These are phyloP conservation scores for Gadus chalcogrammus DNA, from an alignment of 2,113 vertebrate genomes.

Conservation along the genomic window DNA sequence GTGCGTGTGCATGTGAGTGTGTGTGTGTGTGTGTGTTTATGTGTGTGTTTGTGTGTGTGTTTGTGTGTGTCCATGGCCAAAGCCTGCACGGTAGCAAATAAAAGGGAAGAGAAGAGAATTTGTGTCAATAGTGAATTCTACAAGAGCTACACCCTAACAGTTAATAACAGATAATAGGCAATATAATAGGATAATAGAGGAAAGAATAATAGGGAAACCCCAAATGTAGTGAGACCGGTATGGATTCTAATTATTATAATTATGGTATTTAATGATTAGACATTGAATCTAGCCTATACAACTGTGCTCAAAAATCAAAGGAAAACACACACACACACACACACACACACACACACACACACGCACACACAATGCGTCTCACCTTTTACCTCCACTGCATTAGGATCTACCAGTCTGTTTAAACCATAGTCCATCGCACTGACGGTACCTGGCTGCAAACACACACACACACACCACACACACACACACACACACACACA, in stretches of 20 bases:
- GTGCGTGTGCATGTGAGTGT: neutral
- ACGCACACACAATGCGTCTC: conserved; percentile 32
- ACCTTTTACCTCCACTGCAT: conserved; percentile 86
- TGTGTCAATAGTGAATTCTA: neutral
- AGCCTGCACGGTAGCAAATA: conserved; percentile 41
- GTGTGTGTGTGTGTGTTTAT: neutral
- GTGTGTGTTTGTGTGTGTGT: conserved; percentile 7
- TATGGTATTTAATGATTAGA: no score
- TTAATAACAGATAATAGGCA: no score
- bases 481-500: neutral
- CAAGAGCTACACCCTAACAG: no score
- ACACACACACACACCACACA: neutral
- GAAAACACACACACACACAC: neutral
- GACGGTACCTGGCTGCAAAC: conserved; percentile 82
- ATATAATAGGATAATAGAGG: no score
- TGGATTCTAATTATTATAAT: no score
- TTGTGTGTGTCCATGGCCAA: conserved; percentile 9
- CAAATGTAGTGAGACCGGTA: no score
- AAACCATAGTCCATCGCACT: conserved; percentile 86
- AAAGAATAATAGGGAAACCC: no score
- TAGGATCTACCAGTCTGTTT: conserved; percentile 82
- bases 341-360: conserved; percentile 14
- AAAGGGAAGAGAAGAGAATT: conserved; percentile 1
- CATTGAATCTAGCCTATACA: no score
- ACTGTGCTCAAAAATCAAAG: neutral